Percentiles rank a stretch among this genome's conserved stretches.
Evolutionary conservation across 2,113 vertebrate species (phyloP).

Genomic region (Trinectes maculatus): DNA sequence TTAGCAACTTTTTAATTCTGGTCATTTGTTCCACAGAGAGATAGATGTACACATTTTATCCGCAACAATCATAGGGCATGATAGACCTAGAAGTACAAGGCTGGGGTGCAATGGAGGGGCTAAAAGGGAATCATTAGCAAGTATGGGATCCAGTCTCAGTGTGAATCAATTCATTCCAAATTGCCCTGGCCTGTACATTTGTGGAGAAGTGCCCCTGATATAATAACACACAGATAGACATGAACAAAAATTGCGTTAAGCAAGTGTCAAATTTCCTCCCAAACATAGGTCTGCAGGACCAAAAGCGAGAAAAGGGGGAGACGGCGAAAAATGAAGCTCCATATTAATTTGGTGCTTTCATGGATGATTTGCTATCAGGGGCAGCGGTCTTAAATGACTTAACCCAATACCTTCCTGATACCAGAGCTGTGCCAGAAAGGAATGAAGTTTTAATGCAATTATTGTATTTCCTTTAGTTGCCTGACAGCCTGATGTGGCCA

Average conservation of each 20-base stretch:
- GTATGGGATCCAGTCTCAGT: slow-evolving; percentile 87
- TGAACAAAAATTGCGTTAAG: slow-evolving; percentile 95
- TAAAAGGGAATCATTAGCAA: slow-evolving; percentile 90
- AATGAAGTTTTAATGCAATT: slow-evolving; percentile 89
- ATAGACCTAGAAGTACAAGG: slow-evolving; percentile 48
- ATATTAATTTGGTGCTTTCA: slow-evolving; percentile 98
- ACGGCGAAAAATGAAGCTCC: slow-evolving; percentile 91
- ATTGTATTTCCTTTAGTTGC: slow-evolving; percentile 83
- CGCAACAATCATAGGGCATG: slow-evolving; percentile 47
- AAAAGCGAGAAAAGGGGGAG: slow-evolving; percentile 72
- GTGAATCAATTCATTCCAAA: slow-evolving; percentile 98
- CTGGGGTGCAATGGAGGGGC: slow-evolving; percentile 59
- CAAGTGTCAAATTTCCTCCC: slow-evolving; percentile 91
- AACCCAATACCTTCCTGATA: slow-evolving; percentile 88
- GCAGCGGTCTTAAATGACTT: slow-evolving; percentile 89
- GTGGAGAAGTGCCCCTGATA: slow-evolving; percentile 97
- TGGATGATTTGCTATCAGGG: slow-evolving; percentile 91
- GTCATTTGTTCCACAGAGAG: slow-evolving; percentile 29
- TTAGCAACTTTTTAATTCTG: background rate
- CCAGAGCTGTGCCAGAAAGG: slow-evolving; percentile 80
- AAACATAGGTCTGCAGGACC: slow-evolving; percentile 90
- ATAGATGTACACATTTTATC: slow-evolving; percentile 28
- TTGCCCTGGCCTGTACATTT: slow-evolving; percentile 97
- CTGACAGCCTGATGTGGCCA: slow-evolving; percentile 70
- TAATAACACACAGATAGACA: slow-evolving; percentile 98